phyloP scores from a whole-genome alignment of 1,140 invertebrate genomes.

The Papilio helenus region DNA sequence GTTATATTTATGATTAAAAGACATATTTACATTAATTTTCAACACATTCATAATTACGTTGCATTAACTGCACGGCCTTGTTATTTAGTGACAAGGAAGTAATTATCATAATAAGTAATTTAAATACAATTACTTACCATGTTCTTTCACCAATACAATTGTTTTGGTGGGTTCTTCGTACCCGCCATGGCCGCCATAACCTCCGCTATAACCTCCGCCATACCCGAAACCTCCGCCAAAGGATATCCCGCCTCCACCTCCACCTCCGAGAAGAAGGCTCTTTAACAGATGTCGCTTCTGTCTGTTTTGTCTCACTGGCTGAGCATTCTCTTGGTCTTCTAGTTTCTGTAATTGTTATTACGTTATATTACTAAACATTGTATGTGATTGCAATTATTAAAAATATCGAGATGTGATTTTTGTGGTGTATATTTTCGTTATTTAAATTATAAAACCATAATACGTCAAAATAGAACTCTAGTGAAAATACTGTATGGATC shows the following conservation, averaged over 20 bases:
- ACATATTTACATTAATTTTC: background rate
- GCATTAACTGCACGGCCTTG: background rate
- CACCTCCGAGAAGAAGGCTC: slow-evolving; percentile 32
- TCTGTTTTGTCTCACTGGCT: slow-evolving; percentile 48
- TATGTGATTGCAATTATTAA: too few species aligned
- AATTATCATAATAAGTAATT: background rate
- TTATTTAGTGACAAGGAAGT: background rate
- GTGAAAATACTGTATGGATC: too few species aligned
- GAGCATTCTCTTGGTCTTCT: slow-evolving; percentile 63
- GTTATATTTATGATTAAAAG: too few species aligned
- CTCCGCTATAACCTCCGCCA: slow-evolving; percentile 44
- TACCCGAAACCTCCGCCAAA: slow-evolving; percentile 45
- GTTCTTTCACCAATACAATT: slow-evolving; percentile 58
- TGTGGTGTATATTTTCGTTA: too few species aligned
- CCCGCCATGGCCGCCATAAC: slow-evolving; percentile 46
- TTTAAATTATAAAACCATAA: too few species aligned
- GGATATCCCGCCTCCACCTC: slow-evolving; percentile 42
- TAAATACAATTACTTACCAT: slow-evolving; percentile 39
- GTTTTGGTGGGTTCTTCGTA: slow-evolving; percentile 58
- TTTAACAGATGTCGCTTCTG: slow-evolving; percentile 61
- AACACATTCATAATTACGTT: background rate
- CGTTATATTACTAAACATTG: background rate
- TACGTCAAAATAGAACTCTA: too few species aligned
- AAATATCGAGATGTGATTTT: too few species aligned
- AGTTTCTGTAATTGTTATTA: slow-evolving; percentile 60